Conservation (phyloP, 1,140 invertebrate genomes). For the Plutomurus gul region DNA sequence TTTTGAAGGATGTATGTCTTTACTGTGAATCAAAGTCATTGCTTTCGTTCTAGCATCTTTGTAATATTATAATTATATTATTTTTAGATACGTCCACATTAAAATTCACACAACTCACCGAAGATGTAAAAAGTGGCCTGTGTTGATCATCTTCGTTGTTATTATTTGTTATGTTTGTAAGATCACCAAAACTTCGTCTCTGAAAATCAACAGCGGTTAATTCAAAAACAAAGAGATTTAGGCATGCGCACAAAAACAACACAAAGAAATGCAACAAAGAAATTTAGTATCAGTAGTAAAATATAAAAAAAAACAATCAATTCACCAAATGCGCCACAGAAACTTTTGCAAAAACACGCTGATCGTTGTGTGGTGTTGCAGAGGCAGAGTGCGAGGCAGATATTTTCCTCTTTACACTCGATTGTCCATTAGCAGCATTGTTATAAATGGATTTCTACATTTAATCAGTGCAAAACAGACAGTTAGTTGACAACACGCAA, state of each 20-base stretch:
- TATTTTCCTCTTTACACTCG: constrained; percentile 19
- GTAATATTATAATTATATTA: too few species aligned
- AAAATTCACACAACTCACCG: neutral
- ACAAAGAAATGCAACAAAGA: neutral
- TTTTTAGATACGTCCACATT: constrained; percentile 55
- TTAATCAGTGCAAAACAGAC: neutral
- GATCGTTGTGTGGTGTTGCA: neutral
- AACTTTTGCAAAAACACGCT: constrained; percentile 47
- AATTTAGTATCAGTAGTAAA: neutral
- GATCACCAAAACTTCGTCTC: constrained; percentile 68
- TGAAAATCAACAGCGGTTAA: constrained; percentile 56
- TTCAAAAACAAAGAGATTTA: constrained; percentile 2
- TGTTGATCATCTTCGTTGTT: constrained; percentile 28
- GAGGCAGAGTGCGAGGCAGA: neutral
- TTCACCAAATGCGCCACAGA: constrained; percentile 44
- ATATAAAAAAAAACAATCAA: neutral
- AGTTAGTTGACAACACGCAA: neutral
- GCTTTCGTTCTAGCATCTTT: too few species aligned
- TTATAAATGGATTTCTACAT: constrained; percentile 1
- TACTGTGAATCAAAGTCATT: too few species aligned
- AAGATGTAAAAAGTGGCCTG: constrained; percentile 42
- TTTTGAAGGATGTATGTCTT: too few species aligned
- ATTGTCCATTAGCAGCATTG: constrained; percentile 5
- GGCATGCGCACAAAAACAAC: neutral
- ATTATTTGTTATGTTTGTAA: constrained; percentile 61